phyloP scores from a whole-genome alignment of 2,888 invertebrate genomes.

The Diadegma fenestrale region DNA sequence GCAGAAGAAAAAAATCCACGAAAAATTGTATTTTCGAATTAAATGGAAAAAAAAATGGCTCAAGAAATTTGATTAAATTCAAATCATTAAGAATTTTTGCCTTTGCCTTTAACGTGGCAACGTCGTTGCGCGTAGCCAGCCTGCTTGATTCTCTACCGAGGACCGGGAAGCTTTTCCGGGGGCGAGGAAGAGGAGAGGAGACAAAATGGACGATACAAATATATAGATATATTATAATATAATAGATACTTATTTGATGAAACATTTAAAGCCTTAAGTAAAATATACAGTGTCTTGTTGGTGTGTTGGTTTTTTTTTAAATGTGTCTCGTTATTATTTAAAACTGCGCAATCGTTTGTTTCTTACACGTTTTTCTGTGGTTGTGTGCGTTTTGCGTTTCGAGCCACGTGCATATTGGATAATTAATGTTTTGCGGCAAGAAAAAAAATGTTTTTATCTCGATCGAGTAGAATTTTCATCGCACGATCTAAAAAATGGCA shows the following conservation, averaged over 20 bases:
- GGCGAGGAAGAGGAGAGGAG: constrained; percentile 62
- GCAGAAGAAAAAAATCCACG: no score
- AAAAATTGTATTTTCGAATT: no score
- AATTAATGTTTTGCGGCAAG: neutral
- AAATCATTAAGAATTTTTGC: no score
- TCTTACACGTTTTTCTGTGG: constrained; percentile 45
- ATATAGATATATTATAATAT: constrained; percentile 83
- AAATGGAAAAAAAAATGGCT: no score
- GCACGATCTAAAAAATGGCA: constrained; percentile 35
- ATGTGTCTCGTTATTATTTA: constrained; percentile 54
- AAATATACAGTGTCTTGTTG: constrained; percentile 81
- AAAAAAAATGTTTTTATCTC: neutral
- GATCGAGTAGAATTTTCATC: neutral
- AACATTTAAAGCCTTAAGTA: constrained; percentile 84
- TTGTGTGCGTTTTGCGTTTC: constrained; percentile 60
- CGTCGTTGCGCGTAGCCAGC: no score
- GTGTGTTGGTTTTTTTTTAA: constrained; percentile 68
- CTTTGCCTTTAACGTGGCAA: no score
- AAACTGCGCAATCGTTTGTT: constrained; percentile 30
- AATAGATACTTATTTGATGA: constrained; percentile 83
- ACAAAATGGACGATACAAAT: constrained; percentile 81
- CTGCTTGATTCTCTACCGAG: no score
- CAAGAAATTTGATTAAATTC: no score
- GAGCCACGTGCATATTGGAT: constrained; percentile 46
- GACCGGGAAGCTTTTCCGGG: constrained; percentile 29